A percentile compares a stretch with the other conserved stretches of the same genome.
These are phyloP conservation scores for Apis mellifera DNA, from an alignment of 1,140 invertebrate species.

Conservation along the genomic window Amel_HAv3.1 CM009938.2:906501-907000, in stretches of 20 bases:
- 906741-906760: conserved; percentile 42
- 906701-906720: conserved; percentile 49
- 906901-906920: conserved; percentile 61
- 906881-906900: conserved; percentile 68
- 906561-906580: too few relatives aligned
- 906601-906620: too few relatives aligned
- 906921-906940: conserved; percentile 48
- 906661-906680: conserved; percentile 61
- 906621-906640: too few relatives aligned
- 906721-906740: conserved; percentile 66
- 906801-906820: background rate
- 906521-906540: background rate
- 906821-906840: conserved; percentile 9
- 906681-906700: background rate
- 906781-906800: conserved; percentile 37
- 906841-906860: conserved; percentile 46
- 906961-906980: conserved; percentile 10
- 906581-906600: too few relatives aligned
- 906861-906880: conserved; percentile 56
- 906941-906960: background rate
- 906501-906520: background rate
- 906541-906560: too few relatives aligned
- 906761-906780: conserved; percentile 39
- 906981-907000: too few relatives aligned
- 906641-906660: too few relatives aligned